Base-by-base conservation (phyloP, 2,797 vertebrate genomes). In the Diplodus sargus region DNA sequence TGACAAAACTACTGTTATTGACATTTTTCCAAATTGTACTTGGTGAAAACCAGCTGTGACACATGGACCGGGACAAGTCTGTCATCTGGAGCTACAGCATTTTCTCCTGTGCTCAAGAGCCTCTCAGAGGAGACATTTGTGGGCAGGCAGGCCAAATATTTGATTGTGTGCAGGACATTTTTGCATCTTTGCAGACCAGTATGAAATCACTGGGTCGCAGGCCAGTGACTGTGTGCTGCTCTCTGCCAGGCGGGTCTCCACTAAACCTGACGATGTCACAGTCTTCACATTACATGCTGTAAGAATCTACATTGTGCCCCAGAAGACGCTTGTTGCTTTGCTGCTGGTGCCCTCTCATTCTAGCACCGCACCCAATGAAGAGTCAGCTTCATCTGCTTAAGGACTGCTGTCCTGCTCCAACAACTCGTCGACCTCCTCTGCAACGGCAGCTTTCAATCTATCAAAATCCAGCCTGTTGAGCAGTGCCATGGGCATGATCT, bases 11-110 rank as follows among this genome's bases (percentile, higher is more conserved):
- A 57, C 18, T 4, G 49, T 62, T 54, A 63, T 4, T 54, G 18
- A 30, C 43, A 56, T 22, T 63, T 63, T 2, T 4, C 9, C 22
- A 67, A 28, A 30, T 67, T 69, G 48, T 69, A 54, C 12, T 68
- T 68, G 30, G 54, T 59, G 30, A 75, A 75, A 58, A 74, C 53
- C 53, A 68, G 64, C 56, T 68, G 64, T 1, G 34, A 64, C 56
- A 67, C 63, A 48, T 5, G 14, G 9, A 51, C 17, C 4, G 53
- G 53, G 25, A 25, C 61, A 42, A 42, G 73, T 60, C 56, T 68
- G 47, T 68, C 16, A 52, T 22, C 73, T 30, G 63, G 47, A 45
- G 22, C 62, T 15, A 58, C 43, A 23, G 30, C 9, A 3, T 66
- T 53, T 39, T 57, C 42, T 25, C 5, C 61, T 25, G 53, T 49